phyloP scores from a whole-genome alignment of 2,888 invertebrate genomes.

The Podabrus alpinus region DNA sequence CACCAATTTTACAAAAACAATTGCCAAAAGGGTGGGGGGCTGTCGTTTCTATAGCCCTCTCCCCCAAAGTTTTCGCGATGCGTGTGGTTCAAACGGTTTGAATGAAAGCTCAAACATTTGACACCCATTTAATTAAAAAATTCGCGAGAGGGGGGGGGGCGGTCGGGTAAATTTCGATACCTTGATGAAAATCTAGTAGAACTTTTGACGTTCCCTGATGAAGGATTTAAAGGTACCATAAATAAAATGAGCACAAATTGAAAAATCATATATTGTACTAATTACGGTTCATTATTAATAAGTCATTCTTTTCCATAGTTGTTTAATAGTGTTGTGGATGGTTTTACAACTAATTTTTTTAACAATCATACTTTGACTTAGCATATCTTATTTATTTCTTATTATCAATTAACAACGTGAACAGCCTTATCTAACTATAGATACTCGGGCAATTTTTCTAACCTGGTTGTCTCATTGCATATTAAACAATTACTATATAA shows the following conservation, averaged over 20 bases:
- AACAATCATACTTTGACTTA: constrained; percentile 51
- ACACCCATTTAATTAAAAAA: no score
- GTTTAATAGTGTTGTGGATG: constrained; percentile 52
- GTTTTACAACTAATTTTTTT: constrained; percentile 50
- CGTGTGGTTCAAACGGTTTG: no score
- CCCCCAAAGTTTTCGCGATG: no score
- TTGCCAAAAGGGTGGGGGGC: no score
- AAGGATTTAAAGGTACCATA: not conserved
- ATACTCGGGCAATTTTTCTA: constrained; percentile 56
- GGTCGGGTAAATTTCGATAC: no score
- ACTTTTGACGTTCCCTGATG: no score
- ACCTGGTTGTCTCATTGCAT: constrained; percentile 51
- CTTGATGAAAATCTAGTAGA: no score
- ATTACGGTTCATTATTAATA: not conserved
- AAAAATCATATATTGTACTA: not conserved
- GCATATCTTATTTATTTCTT: constrained; percentile 42
- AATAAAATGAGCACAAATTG: not conserved
- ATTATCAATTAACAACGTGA: constrained; percentile 58
- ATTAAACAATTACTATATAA: constrained; percentile 53
- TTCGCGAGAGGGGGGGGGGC: no score
- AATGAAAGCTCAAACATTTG: no score
- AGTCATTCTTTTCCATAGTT: constrained; percentile 49
- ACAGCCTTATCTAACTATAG: constrained; percentile 58
- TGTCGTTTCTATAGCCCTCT: no score
- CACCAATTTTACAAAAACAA: no score